Evolutionary conservation across 2,888 invertebrate species (phyloP).

Genomic region (Tipula unca): DNA sequence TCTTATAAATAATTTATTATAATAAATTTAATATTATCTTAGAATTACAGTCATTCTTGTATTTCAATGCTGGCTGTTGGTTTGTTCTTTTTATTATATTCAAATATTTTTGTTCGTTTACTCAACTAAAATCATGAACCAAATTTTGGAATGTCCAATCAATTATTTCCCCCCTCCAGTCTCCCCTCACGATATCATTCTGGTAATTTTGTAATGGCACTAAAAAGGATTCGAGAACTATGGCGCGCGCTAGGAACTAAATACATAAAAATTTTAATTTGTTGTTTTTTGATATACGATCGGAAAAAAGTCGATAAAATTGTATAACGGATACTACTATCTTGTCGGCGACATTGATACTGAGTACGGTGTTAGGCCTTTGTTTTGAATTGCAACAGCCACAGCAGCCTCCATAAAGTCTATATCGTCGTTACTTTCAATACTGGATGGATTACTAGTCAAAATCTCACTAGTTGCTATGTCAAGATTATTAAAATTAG

Average conservation of each 20-base stretch:
- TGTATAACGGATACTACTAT: background rate
- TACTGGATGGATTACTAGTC: background rate
- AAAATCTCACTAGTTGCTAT: background rate
- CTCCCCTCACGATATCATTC: background rate
- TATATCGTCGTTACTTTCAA: constrained; percentile 21
- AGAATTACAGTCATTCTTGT: background rate
- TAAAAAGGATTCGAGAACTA: background rate
- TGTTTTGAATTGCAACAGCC: constrained; percentile 26
- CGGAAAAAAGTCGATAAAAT: background rate
- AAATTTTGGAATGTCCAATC: background rate
- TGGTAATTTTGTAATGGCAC: background rate
- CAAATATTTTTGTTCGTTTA: background rate
- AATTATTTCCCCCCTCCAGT: background rate
- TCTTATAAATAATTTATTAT: background rate
- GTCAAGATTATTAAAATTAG: background rate
- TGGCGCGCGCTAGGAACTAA: background rate
- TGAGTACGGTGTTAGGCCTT: constrained; percentile 23
- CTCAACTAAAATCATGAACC: background rate
- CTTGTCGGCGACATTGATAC: constrained; percentile 16
- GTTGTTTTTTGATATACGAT: background rate
- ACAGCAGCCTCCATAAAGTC: constrained; percentile 26
- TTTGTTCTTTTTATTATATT: too few relatives aligned
- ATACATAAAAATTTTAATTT: background rate
- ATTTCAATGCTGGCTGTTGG: background rate
- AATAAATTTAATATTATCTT: background rate